Conservation (phyloP, 2,113 vertebrate species). For the Columba livia region DNA sequence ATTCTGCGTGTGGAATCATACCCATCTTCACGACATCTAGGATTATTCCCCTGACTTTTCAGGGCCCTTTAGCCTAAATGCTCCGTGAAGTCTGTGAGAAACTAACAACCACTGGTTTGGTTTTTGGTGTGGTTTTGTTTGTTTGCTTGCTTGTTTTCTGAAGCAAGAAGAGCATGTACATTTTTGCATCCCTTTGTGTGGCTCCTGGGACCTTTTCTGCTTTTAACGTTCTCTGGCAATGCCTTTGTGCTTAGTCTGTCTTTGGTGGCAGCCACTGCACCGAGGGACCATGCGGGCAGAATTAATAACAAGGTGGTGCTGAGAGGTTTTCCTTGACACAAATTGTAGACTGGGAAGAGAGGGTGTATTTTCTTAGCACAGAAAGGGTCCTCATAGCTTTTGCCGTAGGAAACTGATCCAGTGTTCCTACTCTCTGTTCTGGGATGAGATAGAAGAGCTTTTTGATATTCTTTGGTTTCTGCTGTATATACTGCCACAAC, state of each 20-base stretch:
- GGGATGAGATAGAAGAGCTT: background rate
- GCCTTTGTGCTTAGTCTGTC: background rate
- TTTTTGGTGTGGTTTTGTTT: too few species aligned
- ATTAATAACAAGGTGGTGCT: conserved; percentile 18
- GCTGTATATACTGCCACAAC: background rate
- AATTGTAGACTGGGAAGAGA: conserved; percentile 3
- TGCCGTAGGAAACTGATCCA: background rate
- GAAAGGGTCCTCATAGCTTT: background rate
- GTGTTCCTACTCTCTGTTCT: background rate
- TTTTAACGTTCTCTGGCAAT: conserved; percentile 30
- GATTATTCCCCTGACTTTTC: conserved; percentile 4
- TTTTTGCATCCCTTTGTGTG: background rate
- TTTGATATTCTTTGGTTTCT: conserved; percentile 29
- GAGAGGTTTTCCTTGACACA: conserved; percentile 15
- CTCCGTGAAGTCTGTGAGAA: too few species aligned
- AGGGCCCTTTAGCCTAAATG: background rate
- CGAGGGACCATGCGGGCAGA: background rate
- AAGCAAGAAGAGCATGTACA: background rate
- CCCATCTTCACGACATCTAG: background rate
- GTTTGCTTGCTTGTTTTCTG: background rate
- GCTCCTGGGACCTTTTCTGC: conserved; percentile 17
- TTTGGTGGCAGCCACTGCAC: background rate
- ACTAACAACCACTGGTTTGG: too few species aligned
- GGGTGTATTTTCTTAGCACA: background rate
- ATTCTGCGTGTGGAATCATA: background rate